These are phyloP conservation scores for Procavia capensis DNA, from an alignment of 2,113 vertebrate genomes.

Conservation along the genomic window DNA sequence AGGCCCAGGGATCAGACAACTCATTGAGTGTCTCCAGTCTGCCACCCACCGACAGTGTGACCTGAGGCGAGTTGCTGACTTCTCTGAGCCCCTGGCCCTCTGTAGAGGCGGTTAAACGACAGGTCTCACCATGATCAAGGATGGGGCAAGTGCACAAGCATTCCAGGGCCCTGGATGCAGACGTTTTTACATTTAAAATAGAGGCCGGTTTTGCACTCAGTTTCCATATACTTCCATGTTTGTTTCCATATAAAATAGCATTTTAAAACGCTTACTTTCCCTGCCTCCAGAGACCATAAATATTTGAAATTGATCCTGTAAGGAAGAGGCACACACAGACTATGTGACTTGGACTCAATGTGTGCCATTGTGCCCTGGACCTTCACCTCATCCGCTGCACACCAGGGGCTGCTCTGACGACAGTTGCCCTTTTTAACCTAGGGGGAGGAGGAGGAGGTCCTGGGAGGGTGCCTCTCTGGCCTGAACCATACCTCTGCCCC, in stretches of 20 bases:
- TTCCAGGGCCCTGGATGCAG: not conserved
- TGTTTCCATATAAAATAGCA: not conserved
- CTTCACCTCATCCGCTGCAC: not conserved
- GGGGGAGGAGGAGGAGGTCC: too few relatives aligned
- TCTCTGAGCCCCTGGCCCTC: not conserved
- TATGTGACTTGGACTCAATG: fast-evolving
- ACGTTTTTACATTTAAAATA: not conserved
- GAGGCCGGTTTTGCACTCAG: not conserved
- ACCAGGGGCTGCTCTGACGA: not conserved
- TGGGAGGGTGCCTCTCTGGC: not conserved
- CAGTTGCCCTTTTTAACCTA: not conserved
- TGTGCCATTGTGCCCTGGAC: not conserved
- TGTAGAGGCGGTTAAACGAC: not conserved
- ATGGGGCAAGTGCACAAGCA: not conserved
- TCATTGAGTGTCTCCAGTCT: not conserved
- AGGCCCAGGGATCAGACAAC: not conserved
- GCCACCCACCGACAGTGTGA: not conserved
- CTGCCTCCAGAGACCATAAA: not conserved
- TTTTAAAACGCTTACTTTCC: not conserved
- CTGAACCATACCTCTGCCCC: not conserved
- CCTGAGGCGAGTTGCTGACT: not conserved
- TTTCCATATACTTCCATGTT: not conserved
- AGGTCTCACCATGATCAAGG: not conserved
- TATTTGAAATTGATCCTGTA: not conserved
- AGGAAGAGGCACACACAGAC: not conserved